A percentile compares a stretch with the other conserved stretches of the same genome.
Conservation (phyloP, 2,113 vertebrate genomes). For the Fulica atra region DNA sequence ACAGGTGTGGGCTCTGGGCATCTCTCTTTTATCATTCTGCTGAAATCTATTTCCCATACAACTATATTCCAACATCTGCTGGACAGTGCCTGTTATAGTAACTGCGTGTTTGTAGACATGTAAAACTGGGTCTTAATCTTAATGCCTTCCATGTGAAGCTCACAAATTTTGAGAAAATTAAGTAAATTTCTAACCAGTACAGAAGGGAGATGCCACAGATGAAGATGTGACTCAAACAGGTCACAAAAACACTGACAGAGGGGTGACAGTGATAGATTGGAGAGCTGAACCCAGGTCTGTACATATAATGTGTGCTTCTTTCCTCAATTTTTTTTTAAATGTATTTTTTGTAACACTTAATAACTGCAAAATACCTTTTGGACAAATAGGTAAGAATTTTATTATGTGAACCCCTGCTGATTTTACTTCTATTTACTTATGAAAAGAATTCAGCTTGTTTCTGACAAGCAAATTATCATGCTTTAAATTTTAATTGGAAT, state of each 20-base stretch:
- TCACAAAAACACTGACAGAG: background rate
- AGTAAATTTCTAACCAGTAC: background rate
- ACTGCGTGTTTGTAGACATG: background rate
- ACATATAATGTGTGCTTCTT: background rate
- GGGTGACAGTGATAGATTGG: background rate
- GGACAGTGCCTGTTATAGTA: background rate
- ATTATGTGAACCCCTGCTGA: background rate
- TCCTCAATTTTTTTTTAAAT: background rate
- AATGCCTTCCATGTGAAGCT: background rate
- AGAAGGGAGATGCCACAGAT: background rate
- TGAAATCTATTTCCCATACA: background rate
- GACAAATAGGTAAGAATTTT: background rate
- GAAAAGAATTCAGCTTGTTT: background rate
- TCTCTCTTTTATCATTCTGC: background rate
- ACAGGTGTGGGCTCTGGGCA: background rate
- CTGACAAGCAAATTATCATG: background rate
- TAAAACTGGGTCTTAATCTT: background rate
- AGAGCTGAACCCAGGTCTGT: background rate
- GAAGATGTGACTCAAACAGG: background rate
- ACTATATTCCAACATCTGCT: background rate
- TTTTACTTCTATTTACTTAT: background rate
- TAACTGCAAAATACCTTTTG: background rate
- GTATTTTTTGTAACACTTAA: background rate
- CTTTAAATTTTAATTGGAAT: constrained; percentile 4
- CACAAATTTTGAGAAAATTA: background rate